These are phyloP conservation scores for Rhagonycha lutea DNA, from an alignment of 2,888 invertebrate genomes.

Conservation along the genomic window DNA sequence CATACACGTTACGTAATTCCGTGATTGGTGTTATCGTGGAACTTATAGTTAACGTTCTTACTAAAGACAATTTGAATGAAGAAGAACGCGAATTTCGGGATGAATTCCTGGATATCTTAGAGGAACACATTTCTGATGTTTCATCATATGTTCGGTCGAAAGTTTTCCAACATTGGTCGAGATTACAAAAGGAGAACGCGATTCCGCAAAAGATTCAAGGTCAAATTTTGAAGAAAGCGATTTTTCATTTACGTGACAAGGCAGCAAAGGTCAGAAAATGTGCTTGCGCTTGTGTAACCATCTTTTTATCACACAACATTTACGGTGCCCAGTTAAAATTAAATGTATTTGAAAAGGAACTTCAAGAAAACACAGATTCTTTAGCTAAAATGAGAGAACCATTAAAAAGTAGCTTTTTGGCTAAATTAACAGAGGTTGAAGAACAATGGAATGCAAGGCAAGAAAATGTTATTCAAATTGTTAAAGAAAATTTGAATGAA, in stretches of 20 bases:
- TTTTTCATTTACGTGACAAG: conserved; percentile 79
- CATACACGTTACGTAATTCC: conserved; percentile 75
- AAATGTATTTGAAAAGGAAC: conserved; percentile 61
- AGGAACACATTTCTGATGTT: conserved; percentile 82
- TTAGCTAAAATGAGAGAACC: conserved; percentile 53
- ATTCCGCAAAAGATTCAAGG: conserved; percentile 76
- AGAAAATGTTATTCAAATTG: conserved; percentile 56
- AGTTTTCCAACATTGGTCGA: conserved; percentile 82
- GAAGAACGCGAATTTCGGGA: conserved; percentile 70
- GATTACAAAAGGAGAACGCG: conserved; percentile 76
- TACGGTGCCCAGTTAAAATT: conserved; percentile 73
- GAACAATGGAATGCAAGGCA: conserved; percentile 60
- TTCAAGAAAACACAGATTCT: conserved; percentile 59
- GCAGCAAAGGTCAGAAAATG: conserved; percentile 83
- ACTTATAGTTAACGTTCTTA: conserved; percentile 72
- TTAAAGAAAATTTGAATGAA: conserved; percentile 54
- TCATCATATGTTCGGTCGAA: conserved; percentile 87
- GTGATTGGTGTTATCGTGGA: conserved; percentile 83
- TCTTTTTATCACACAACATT: conserved; percentile 83
- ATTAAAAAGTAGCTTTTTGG: conserved; percentile 64
- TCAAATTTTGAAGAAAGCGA: conserved; percentile 67
- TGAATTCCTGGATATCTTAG: conserved; percentile 77
- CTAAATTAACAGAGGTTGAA: conserved; percentile 51
- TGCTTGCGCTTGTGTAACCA: conserved; percentile 76
- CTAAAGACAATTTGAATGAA: conserved; percentile 71